Conservation (phyloP, 2,113 vertebrate genomes). For the Calonectris borealis region DNA sequence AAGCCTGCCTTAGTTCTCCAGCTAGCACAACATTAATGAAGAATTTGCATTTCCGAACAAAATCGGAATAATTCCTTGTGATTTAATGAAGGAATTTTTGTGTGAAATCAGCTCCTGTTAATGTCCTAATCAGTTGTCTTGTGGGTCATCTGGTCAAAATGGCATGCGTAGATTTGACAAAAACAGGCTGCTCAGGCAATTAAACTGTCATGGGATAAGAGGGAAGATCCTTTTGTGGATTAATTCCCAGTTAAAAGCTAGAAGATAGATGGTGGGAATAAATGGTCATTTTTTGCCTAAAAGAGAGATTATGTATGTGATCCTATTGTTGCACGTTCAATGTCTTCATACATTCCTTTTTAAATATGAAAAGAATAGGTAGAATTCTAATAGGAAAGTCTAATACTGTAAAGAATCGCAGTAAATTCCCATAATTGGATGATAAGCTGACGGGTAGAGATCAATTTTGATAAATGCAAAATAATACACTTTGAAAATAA, state of each 20-base stretch:
- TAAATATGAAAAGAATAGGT: background rate
- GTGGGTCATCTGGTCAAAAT: background rate
- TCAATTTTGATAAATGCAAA: background rate
- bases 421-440: background rate
- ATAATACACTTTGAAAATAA: background rate
- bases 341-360: background rate
- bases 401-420: background rate
- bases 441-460: background rate
- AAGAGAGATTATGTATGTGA: background rate
- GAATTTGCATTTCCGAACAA: background rate
- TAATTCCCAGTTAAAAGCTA: background rate
- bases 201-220: background rate
- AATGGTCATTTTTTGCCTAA: background rate
- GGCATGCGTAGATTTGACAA: background rate
- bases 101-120: background rate
- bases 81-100: background rate
- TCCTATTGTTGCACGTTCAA: background rate
- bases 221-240: background rate
- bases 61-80: background rate
- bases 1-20: background rate
- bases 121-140: background rate
- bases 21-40: background rate
- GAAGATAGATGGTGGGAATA: background rate
- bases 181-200: background rate
- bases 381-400: background rate